phyloP scores from a whole-genome alignment of 1,140 invertebrate genomes.

The Drosophila miranda region DNA sequence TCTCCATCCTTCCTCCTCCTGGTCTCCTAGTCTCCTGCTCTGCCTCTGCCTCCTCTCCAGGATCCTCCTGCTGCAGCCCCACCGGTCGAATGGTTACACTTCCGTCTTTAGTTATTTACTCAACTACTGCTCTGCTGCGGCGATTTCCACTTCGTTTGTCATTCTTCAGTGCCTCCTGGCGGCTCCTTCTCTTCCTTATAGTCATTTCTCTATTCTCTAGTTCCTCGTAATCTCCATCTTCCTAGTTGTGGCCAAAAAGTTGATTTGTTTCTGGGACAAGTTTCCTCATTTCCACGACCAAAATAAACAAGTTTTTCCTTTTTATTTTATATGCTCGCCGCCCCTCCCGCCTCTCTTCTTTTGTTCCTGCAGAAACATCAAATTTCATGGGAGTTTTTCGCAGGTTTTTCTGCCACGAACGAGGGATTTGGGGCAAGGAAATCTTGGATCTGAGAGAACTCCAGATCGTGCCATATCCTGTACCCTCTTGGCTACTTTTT shows the following conservation, averaged over 20 bases:
- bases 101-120: slow-evolving; percentile 71
- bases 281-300: slow-evolving; percentile 16
- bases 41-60: background rate
- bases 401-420: background rate
- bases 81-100: slow-evolving; percentile 63
- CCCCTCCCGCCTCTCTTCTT: background rate
- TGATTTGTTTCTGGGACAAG: slow-evolving; percentile 47
- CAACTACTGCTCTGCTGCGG: slow-evolving; percentile 49
- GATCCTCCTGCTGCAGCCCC: slow-evolving; percentile 8
- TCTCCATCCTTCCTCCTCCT: too few relatives aligned
- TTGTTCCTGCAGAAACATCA: slow-evolving; percentile 17
- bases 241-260: slow-evolving; percentile 3
- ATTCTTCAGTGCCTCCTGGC: slow-evolving; percentile 25
- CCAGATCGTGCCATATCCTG: too few relatives aligned
- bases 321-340: slow-evolving; percentile 42
- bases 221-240: background rate
- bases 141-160: slow-evolving; percentile 77
- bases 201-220: too few relatives aligned
- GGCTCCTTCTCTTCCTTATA: background rate
- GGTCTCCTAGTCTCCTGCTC: background rate
- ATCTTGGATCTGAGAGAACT: too few relatives aligned
- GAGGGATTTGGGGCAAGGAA: too few relatives aligned
- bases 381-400: background rate
- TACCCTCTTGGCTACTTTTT: too few relatives aligned
- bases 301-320: slow-evolving; percentile 76